Evolutionary conservation across 2,113 vertebrate genomes (phyloP).

Genomic region (Salvelinus fontinalis): DNA sequence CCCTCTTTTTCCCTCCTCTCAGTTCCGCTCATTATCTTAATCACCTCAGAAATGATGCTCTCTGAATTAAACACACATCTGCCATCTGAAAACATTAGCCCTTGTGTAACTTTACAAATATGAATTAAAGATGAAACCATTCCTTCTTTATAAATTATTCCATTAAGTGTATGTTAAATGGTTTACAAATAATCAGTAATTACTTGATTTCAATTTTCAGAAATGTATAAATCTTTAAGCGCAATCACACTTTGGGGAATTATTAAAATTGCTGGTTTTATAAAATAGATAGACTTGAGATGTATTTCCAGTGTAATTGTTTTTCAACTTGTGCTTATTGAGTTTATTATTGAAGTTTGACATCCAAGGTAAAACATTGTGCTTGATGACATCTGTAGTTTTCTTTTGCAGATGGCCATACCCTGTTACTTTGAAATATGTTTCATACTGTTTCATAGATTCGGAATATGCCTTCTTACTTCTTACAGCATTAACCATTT

Average conservation of each 20-base stretch:
- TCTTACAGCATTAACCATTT: neutral
- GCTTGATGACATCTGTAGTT: neutral
- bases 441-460: neutral
- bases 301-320: neutral
- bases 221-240: conserved; percentile 21
- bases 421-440: neutral
- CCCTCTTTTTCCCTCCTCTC: neutral
- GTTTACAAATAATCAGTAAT: conserved; percentile 40
- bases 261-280: conserved; percentile 4
- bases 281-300: neutral
- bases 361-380: neutral
- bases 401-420: neutral
- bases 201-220: conserved; percentile 33
- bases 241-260: neutral
- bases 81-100: conserved; percentile 20
- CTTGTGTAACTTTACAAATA: conserved; percentile 39
- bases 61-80: conserved; percentile 30
- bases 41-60: conserved; percentile 44
- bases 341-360: neutral
- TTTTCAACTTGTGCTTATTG: neutral
- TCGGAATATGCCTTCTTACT: neutral
- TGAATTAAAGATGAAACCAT: conserved; percentile 30
- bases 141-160: conserved; percentile 24
- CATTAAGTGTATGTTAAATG: conserved; percentile 35
- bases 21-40: conserved; percentile 50